A percentile compares a stretch with the other conserved stretches of the same genome.
phyloP scores from a whole-genome alignment of 2,888 invertebrate genomes.

The Nebria salina region DNA sequence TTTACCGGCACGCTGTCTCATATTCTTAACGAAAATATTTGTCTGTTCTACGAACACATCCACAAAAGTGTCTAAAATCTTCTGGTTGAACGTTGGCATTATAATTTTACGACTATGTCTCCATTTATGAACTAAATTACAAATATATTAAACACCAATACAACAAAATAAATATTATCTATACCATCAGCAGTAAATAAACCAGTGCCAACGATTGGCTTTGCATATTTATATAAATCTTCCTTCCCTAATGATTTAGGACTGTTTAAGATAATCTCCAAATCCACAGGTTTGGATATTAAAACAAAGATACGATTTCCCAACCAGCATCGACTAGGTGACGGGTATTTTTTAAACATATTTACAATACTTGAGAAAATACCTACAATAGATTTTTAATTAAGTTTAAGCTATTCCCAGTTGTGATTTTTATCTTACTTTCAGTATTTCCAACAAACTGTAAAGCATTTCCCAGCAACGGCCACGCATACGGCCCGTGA shows the following conservation, averaged over 20 bases:
- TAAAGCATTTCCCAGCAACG: background rate
- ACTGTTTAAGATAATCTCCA: conserved; percentile 53
- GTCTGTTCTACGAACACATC: conserved; percentile 70
- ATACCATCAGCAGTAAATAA: conserved; percentile 50
- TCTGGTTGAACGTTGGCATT: conserved; percentile 72
- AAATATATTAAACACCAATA: background rate
- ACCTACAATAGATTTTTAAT: conserved; percentile 17
- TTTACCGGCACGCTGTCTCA: conserved; percentile 60
- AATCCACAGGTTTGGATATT: conserved; percentile 53
- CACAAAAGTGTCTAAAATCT: conserved; percentile 70
- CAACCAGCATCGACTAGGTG: conserved; percentile 51
- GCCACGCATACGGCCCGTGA: background rate
- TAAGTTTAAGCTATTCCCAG: background rate
- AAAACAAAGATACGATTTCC: conserved; percentile 53
- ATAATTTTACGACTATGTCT: conserved; percentile 68
- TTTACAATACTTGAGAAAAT: conserved; percentile 9
- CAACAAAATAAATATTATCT: background rate
- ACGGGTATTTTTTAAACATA: conserved; percentile 21
- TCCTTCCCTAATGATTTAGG: conserved; percentile 53
- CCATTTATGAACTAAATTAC: conserved; percentile 67
- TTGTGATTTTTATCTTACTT: background rate
- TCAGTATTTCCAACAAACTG: background rate
- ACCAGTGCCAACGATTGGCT: conserved; percentile 47
- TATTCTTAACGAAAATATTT: conserved; percentile 62
- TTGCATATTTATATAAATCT: conserved; percentile 48